Evolutionary conservation across 2,797 vertebrate species (phyloP).

Genomic region (Glossophaga mutica): DNA sequence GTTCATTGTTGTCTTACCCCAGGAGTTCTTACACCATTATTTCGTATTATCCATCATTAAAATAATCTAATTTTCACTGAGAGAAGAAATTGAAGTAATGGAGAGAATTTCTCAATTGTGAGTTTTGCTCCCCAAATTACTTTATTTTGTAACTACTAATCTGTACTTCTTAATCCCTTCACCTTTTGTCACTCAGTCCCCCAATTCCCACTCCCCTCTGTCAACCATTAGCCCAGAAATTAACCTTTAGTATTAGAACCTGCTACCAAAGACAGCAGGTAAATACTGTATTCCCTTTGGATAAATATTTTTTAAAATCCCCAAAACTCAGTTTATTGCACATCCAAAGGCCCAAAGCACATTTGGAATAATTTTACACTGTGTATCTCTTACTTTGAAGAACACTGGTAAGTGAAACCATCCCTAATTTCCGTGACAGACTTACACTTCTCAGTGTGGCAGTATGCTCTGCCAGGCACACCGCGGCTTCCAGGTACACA

Average conservation of each 20-base stretch:
- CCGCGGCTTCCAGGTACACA: neutral
- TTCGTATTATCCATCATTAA: neutral
- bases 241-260: slow-evolving; percentile 1
- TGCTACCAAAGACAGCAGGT: neutral
- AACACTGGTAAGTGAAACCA: neutral
- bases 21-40: neutral
- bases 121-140: neutral
- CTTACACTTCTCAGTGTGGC: neutral
- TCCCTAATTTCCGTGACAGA: neutral
- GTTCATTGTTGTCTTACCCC: neutral
- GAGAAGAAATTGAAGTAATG: neutral
- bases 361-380: neutral
- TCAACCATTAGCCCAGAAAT: neutral
- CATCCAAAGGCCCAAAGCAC: neutral
- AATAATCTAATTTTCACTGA: neutral
- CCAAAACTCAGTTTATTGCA: neutral
- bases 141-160: neutral
- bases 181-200: neutral
- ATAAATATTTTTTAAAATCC: neutral
- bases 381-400: neutral
- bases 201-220: neutral
- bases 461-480: neutral
- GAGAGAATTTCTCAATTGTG: slow-evolving; percentile 6
- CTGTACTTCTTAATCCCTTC: no score
- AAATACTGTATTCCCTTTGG: neutral